phyloP scores from a whole-genome alignment of 2,888 invertebrate genomes.

The Ochropleura plecta region DNA sequence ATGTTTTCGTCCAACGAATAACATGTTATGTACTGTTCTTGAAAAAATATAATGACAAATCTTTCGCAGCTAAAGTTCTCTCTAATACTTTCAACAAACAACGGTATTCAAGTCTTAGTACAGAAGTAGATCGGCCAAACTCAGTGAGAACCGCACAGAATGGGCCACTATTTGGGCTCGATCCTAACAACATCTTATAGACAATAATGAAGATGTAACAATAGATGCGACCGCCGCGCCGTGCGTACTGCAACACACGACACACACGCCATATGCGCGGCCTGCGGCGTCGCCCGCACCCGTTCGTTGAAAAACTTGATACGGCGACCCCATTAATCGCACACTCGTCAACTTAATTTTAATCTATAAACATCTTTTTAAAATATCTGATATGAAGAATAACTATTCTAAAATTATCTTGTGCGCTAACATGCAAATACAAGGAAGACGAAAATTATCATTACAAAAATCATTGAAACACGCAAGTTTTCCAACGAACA shows the following conservation, averaged over 20 bases:
- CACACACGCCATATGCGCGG: not conserved
- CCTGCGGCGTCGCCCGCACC: slow-evolving; percentile 53
- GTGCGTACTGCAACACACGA: not conserved
- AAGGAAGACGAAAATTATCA: slow-evolving; percentile 86
- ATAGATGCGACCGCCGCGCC: slow-evolving; percentile 66
- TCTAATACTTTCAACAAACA: slow-evolving; percentile 85
- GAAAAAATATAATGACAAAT: slow-evolving; percentile 71
- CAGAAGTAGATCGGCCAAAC: slow-evolving; percentile 74
- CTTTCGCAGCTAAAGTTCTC: slow-evolving; percentile 75
- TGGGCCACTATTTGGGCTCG: slow-evolving; percentile 60
- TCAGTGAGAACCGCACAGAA: slow-evolving; percentile 53
- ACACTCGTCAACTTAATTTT: slow-evolving; percentile 72
- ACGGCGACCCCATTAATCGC: slow-evolving; percentile 67
- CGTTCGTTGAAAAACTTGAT: slow-evolving; percentile 85
- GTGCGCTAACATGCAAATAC: slow-evolving; percentile 86
- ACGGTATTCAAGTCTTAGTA: slow-evolving; percentile 83
- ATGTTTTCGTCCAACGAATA: slow-evolving; percentile 54
- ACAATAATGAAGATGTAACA: slow-evolving; percentile 80
- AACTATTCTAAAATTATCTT: slow-evolving; percentile 84
- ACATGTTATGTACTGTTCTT: slow-evolving; percentile 56
- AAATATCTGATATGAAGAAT: slow-evolving; percentile 87
- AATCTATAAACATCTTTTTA: slow-evolving; percentile 78
- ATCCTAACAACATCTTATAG: slow-evolving; percentile 81
- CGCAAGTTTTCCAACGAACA: slow-evolving; percentile 85
- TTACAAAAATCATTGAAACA: slow-evolving; percentile 71